Evolutionary conservation across 1,140 invertebrate species (phyloP), one percentile per base, ranked within the genome.

Genomic region (Aphaenogaster rudis): DNA sequence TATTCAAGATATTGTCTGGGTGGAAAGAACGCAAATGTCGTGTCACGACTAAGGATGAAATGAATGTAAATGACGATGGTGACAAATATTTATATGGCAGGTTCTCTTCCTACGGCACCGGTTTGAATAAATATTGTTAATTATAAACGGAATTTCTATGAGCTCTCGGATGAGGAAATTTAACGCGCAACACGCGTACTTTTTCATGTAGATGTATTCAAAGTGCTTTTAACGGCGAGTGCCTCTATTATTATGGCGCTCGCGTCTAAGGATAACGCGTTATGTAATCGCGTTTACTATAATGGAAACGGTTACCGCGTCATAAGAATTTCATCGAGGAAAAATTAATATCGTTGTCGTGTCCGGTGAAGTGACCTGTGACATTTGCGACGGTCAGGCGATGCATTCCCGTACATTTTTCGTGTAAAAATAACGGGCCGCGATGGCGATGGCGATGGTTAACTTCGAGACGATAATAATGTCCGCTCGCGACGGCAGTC

Each of bases 381-480:
- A 89, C 88, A 89, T 89, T 89, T 89, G 52, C 54, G 59, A 28
- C 50, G 66, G 88, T 87, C 88, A 81, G 50, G 33, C 69, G n/a
- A 74, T 81, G 61, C 76, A 87, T 80, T 81, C 82, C 39, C 48
- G 57, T 45, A 64, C 33, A 86, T 59, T 89, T 74, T 67, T 45
- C 77, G 84, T 50, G 57, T 87, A 90, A 87, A 90, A 90, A 90
- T 90, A 90, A 90, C 66, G 36, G 8, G 21, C 39, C 39, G 74
- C 69, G 80, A 74, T 67, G 84, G 80, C 76, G 76, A 64, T 15
- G 48, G 57, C 64, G 28, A 28, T 28, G 28, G 66, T 48, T 88
- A 54, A 82, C 72, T 82, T 86, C 33, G 69, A 81, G 80, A 48
- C 72, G 86, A 86, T 88, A 59, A 81, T 84, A 76, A 84, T 76